Evolutionary conservation across 30 jellyfish, hydroid and myxozoan species (phyloP).

Genomic region (Sanderia malayensis): DNA sequence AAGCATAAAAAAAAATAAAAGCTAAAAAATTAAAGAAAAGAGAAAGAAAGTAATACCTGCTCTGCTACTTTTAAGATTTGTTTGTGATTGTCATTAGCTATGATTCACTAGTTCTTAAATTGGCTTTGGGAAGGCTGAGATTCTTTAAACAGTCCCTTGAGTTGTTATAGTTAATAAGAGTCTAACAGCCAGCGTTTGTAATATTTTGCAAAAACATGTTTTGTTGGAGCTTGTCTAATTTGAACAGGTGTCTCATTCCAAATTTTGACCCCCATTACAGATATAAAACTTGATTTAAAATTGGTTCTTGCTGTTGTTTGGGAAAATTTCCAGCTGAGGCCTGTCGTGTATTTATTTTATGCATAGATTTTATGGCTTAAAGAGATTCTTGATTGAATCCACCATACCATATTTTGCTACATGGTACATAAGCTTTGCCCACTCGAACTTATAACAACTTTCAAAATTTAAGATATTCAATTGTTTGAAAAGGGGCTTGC

Average conservation of each 20-base stretch:
- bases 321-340: neutral
- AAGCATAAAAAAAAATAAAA: neutral
- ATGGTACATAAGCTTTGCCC: neutral
- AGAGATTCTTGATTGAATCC: neutral
- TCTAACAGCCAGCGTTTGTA: neutral
- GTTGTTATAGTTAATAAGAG: neutral
- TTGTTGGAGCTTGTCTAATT: neutral
- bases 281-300: neutral
- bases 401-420: neutral
- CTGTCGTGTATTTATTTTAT: neutral
- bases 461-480: neutral
- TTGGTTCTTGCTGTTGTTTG: neutral
- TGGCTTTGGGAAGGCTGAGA: no score
- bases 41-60: neutral
- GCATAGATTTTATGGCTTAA: neutral
- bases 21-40: neutral
- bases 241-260: neutral
- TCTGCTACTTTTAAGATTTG: neutral
- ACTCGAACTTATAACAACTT: neutral
- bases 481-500: neutral
- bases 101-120: no score
- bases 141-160: no score
- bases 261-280: neutral
- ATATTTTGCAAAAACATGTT: neutral
- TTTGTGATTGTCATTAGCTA: no score